These are phyloP conservation scores for Scolanthus callimorphus DNA, from an alignment of 92 coral and sea anemone genomes.

Conservation along the genomic window DNA sequence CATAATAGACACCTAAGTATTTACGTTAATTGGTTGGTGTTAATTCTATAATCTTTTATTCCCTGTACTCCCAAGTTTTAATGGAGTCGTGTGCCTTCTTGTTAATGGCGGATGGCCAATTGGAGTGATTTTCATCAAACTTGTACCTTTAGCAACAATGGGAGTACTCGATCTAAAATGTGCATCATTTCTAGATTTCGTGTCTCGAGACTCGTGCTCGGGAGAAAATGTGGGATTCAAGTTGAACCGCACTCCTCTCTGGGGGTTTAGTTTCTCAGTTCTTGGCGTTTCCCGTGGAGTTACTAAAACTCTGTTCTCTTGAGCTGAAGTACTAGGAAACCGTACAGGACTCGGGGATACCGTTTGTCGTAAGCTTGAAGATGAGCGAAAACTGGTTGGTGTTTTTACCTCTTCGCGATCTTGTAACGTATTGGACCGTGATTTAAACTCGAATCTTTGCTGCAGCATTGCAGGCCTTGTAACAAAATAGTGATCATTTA, in stretches of 20 bases:
- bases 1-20: too few species aligned
- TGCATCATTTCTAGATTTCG: not conserved
- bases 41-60: too few species aligned
- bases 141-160: constrained; percentile 6
- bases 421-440: too few species aligned
- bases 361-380: not conserved
- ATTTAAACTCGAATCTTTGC: not conserved
- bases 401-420: not conserved
- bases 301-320: not conserved
- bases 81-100: not conserved
- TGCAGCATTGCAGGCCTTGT: not conserved
- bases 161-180: not conserved
- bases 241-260: not conserved
- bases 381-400: not conserved
- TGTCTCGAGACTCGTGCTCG: not conserved
- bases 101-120: not conserved
- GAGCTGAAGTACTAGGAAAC: not conserved
- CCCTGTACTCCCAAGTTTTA: too few species aligned
- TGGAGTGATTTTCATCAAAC: constrained; percentile 4
- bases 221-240: not conserved
- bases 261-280: not conserved
- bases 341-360: not conserved
- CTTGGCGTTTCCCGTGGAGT: not conserved
- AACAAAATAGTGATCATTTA: not conserved
- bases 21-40: too few species aligned